Evolutionary conservation across 2,113 vertebrate species (phyloP), one percentile per base, ranked within the genome.

Genomic region (Peucedramus taeniatus): DNA sequence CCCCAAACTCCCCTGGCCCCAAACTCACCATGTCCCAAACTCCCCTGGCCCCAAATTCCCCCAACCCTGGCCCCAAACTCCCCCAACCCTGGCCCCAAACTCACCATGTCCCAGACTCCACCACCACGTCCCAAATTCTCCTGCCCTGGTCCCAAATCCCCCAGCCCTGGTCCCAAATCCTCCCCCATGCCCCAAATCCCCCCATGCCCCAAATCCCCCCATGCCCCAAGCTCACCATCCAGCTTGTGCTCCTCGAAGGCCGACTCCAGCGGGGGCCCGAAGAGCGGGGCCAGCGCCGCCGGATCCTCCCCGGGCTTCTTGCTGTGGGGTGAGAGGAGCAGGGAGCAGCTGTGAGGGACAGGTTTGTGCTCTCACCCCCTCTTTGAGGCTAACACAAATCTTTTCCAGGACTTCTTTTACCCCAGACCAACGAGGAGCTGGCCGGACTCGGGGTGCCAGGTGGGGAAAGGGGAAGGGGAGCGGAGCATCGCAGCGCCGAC

Each of bases 171-270:
- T 24, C 23, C 59, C n/a, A 57, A 35, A 35, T n/a, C n/a, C 13
- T 35, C 33, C 4, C 11, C 2, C 2, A 1, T n/a, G 20, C 9
- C 14, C 5, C 53, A 57, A 28, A 45, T 5, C 20, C 98, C 8
- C 26, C 11, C 23, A 8, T n/a, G 13, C 33, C 56, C n/a, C n/a
- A 35, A 24, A 59, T 3, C 8, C 28, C 26, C 10, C 18, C 8
- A 1, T 3, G 2, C 40, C 54, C 72, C 85, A 7, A 2, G 77
- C 87, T 22, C 98, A 99, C 99, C 99, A 87, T 99, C 99, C 87
- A 98, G 94, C 97, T 99, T 99, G 82, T 99, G 97, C 86, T 98
- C 99, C 96, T 99, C 98, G 9, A 99, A 99, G 45, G 98, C 97
- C 4, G 98, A 98, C 96, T 99, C 98, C 94, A 99, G 96, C 0